A percentile compares a stretch with the other conserved stretches of the same genome.
Conservation (phyloP, 2,113 vertebrate genomes). For the Sclerurus mexicanus region DNA sequence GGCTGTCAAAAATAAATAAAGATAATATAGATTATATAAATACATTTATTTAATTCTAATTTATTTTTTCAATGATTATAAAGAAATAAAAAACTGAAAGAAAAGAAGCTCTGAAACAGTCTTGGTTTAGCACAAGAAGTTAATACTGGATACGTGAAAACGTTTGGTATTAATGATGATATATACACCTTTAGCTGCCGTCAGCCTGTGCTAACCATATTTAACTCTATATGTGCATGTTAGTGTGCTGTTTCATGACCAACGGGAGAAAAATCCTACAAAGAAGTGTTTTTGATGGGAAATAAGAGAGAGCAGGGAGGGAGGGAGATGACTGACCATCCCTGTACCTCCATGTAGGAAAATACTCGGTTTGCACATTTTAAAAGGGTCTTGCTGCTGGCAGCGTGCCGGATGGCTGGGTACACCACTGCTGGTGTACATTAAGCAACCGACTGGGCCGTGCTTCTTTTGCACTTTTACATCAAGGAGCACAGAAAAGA, state of each 20-base stretch:
- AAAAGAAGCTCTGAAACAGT: background rate
- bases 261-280: background rate
- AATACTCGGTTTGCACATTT: slow-evolving; percentile 23
- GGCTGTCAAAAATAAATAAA: background rate
- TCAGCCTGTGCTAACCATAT: background rate
- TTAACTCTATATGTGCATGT: background rate
- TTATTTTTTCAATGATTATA: background rate
- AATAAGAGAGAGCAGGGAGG: background rate
- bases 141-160: background rate
- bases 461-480: slow-evolving; percentile 31
- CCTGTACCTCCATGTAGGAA: background rate
- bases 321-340: background rate
- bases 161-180: background rate
- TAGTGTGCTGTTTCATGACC: background rate
- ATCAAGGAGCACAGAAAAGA: background rate
- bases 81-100: background rate
- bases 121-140: background rate
- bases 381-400: slow-evolving; percentile 31
- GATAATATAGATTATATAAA: background rate
- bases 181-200: background rate
- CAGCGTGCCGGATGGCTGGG: slow-evolving; percentile 29
- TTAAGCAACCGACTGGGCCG: background rate
- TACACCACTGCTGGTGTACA: background rate
- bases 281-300: background rate
- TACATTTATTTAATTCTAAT: background rate